Percentiles rank a stretch among this genome's conserved stretches.
These are phyloP conservation scores for Hyperoplus immaculatus DNA, from an alignment of 2,797 vertebrate genomes.

Conservation along the genomic window DNA sequence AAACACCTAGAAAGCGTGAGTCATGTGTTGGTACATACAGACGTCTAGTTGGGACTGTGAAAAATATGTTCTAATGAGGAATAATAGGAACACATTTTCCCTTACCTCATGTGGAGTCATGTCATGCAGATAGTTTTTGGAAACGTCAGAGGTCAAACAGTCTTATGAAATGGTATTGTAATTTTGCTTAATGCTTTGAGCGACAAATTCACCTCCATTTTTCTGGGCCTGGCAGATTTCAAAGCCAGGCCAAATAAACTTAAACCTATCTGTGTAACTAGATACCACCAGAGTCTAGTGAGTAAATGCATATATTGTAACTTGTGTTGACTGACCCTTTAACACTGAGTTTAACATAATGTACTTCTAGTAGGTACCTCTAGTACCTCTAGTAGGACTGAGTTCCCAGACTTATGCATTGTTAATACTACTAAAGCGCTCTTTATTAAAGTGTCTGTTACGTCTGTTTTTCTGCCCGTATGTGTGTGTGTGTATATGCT, in stretches of 20 bases:
- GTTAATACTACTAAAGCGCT: neutral
- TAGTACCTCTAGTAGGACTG: neutral
- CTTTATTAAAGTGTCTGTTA: conserved; percentile 5
- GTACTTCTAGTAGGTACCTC: too few species aligned
- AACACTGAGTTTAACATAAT: neutral
- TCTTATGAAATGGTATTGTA: neutral
- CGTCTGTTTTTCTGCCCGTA: neutral
- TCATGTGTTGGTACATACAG: conserved; percentile 7
- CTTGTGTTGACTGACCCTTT: neutral
- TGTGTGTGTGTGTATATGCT: conserved; percentile 32
- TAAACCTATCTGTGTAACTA: neutral
- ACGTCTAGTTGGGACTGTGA: neutral
- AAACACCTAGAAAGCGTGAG: conserved; percentile 92
- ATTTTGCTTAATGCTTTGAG: neutral
- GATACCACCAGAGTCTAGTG: neutral
- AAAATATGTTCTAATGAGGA: too few species aligned
- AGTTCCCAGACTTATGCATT: neutral
- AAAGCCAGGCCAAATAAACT: neutral
- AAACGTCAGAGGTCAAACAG: neutral
- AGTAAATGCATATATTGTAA: neutral
- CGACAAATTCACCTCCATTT: neutral
- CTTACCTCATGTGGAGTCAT: neutral
- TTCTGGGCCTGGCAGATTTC: neutral
- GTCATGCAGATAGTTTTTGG: neutral
- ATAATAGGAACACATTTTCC: neutral